Conservation (phyloP, 1,140 invertebrate species). For the Drosophila mayri region DNA sequence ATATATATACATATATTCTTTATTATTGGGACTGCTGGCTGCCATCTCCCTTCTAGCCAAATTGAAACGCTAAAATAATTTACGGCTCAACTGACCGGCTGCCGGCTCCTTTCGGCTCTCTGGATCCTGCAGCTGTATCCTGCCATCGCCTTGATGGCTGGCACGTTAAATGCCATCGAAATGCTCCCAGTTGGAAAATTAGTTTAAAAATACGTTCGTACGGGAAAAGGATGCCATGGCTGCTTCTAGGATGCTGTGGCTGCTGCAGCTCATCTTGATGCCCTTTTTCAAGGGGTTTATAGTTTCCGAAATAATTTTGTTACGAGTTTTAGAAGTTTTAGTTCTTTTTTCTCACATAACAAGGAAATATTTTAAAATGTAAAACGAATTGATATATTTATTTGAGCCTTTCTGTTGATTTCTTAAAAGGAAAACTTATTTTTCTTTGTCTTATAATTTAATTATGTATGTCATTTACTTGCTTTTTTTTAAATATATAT, state of each 20-base stretch:
- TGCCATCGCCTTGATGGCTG: conserved; percentile 43
- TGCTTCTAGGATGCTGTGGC: conserved; percentile 3
- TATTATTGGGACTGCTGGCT: conserved; percentile 18
- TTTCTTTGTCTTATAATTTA: no score
- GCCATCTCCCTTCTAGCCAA: conserved; percentile 61
- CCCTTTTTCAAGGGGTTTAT: not conserved
- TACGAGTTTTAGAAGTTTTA: no score
- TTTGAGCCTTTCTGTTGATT: no score
- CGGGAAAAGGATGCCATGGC: conserved; percentile 25
- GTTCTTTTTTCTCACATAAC: no score
- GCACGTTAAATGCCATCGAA: conserved; percentile 67
- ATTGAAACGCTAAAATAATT: conserved; percentile 81
- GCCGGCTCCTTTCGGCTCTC: conserved; percentile 4
- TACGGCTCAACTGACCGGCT: conserved; percentile 61
- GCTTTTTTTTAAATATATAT: no score
- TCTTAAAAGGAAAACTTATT: no score
- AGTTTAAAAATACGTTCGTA: conserved; percentile 77
- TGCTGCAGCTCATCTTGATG: conserved; percentile 18
- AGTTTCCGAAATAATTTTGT: not conserved
- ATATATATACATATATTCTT: conserved; percentile 42
- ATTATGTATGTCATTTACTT: no score
- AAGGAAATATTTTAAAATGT: no score
- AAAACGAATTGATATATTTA: no score
- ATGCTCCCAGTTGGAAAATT: conserved; percentile 82
- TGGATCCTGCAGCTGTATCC: conserved; percentile 34